A percentile compares a stretch with the other conserved stretches of the same genome.
phyloP scores from a whole-genome alignment of 2,888 invertebrate species.

The Drosophila emarginata region DNA sequence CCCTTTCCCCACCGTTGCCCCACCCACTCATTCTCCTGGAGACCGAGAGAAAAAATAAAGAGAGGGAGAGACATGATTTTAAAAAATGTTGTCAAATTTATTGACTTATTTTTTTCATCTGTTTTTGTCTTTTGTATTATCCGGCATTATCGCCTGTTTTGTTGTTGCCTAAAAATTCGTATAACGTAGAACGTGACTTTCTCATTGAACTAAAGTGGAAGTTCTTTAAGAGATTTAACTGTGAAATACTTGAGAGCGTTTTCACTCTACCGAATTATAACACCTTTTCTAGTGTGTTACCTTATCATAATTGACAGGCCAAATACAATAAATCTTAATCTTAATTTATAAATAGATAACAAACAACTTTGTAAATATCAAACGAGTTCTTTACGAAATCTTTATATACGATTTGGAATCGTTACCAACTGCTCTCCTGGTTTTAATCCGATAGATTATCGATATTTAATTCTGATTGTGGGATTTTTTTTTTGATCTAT shows the following conservation, averaged over 20 bases:
- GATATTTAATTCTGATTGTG: too few relatives aligned
- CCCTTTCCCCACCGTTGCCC: conserved; percentile 6
- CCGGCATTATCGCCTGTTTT: conserved; percentile 22
- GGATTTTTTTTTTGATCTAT: too few relatives aligned
- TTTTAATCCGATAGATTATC: too few relatives aligned
- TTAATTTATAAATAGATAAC: too few relatives aligned
- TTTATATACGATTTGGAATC: too few relatives aligned
- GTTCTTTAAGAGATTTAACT: not conserved
- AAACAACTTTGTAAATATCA: too few relatives aligned
- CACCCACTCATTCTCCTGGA: not conserved
- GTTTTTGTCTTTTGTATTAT: conserved; percentile 36
- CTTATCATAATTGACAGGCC: not conserved
- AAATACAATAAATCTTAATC: not conserved
- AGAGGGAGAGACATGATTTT: conserved; percentile 19
- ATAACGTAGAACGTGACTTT: conserved; percentile 18
- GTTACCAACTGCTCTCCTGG: too few relatives aligned
- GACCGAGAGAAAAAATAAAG: not conserved
- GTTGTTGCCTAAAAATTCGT: conserved; percentile 22
- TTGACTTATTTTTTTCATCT: conserved; percentile 49
- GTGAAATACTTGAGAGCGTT: not conserved
- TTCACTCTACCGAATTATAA: not conserved
- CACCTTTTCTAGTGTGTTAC: not conserved
- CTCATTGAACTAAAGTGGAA: not conserved
- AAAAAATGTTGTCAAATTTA: conserved; percentile 51
- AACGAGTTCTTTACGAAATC: too few relatives aligned